Evolutionary conservation across 64 coral and sea anemone species (phyloP), one percentile per base, ranked within the genome.

Genomic region (Astreopora myriophthalma): DNA sequence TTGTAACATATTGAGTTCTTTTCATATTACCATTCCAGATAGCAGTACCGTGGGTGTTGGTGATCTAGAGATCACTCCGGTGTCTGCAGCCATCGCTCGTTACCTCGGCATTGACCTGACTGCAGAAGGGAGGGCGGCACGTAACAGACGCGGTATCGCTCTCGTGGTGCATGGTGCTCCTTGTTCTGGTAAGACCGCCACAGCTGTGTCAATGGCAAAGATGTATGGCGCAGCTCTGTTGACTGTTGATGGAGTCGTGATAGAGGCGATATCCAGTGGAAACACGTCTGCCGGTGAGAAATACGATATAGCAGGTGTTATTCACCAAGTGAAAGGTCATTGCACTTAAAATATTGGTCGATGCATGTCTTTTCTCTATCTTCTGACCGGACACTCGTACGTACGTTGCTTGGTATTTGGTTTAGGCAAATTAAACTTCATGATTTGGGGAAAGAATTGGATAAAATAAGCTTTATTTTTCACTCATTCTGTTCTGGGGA

Each of bases 31-130:
- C 51, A 8, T 65, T 83, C 2, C 20, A 83, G 79, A 83, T n/a
- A 83, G 55, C 11, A 95, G 88, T 20, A 91, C 87, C 14, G 52
- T 93, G 8, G 97, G 91, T 35, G 97, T 99, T 3, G 97, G 97
- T 64, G 97, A 99, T 55, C 87, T 99, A 32, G 97, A 99, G 78
- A 99, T 99, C 64, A 99, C 97, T 28, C 97, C 97, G 8, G 97
- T 99, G 37, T 99, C 97, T n/a, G 97, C 97, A 16, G 94, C 97
- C 57, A 99, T 99, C 64, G 97, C 97, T 11, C 94, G 91, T 1
- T 99, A 99, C 33, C 87, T 99, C 40, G 97, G 97, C 51, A 99
- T 99, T 78, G 97, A 99, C 85, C 75, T 99, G 20, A 93, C 97
- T 57, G 86, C 97, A 1, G 97, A 99, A 39, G 97, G 97, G 2